A percentile compares a stretch with the other conserved stretches of the same genome.
Conservation (phyloP, 2,888 invertebrate species). For the Lithophane socia region DNA sequence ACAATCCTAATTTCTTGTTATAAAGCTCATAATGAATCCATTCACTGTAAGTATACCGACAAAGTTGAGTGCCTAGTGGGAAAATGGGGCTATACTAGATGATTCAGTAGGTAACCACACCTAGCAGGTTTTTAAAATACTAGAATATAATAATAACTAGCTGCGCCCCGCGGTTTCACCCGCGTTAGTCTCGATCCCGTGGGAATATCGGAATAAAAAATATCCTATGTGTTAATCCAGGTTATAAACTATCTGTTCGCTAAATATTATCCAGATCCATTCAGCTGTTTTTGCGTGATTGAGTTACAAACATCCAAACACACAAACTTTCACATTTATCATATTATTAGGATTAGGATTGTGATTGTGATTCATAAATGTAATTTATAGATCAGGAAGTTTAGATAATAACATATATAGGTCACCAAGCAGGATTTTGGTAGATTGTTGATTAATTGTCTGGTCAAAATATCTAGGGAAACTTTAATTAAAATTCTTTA, state of each 20-base stretch:
- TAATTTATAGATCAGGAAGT: conserved; percentile 41
- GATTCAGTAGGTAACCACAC: too few relatives aligned
- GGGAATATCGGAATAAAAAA: too few relatives aligned
- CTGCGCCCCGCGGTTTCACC: too few relatives aligned
- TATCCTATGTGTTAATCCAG: too few relatives aligned
- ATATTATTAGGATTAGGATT: too few relatives aligned
- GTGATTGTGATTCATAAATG: neutral
- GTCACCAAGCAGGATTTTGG: neutral
- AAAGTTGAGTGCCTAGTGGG: neutral
- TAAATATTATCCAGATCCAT: too few relatives aligned
- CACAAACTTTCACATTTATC: too few relatives aligned
- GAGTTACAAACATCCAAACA: too few relatives aligned
- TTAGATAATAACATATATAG: neutral
- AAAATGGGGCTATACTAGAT: neutral
- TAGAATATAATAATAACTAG: neutral
- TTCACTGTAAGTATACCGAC: neutral
- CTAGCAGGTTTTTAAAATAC: neutral
- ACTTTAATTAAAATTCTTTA: neutral
- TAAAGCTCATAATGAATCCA: neutral
- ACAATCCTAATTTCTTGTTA: neutral
- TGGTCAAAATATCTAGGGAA: neutral
- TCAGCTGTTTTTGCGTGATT: too few relatives aligned
- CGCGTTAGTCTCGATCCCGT: too few relatives aligned
- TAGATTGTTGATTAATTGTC: neutral
- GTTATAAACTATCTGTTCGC: too few relatives aligned